Evolutionary conservation across 2,797 vertebrate species (phyloP), one percentile per base, ranked within the genome.

Genomic region (Eospalax fontanierii): DNA sequence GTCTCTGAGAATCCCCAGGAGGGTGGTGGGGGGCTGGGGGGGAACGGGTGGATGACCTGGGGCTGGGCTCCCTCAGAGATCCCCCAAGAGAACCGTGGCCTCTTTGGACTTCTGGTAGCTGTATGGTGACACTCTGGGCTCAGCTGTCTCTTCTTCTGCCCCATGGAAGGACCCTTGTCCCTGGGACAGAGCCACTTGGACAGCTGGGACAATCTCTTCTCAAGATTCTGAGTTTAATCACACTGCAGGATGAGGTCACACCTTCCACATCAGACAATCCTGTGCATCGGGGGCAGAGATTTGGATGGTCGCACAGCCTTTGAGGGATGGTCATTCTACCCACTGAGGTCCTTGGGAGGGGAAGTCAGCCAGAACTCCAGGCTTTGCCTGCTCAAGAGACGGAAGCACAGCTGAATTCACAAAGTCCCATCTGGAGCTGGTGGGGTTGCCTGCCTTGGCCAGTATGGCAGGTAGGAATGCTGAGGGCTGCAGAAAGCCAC

Each of bases 51-150:
- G 71, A 26, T 10, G 35, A 22, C 11, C 12, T 30, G 2, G 40
- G 33, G 24, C 7, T 35, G 4, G 3, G 16, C 4, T 63, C 26
- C 12, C 6, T 28, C 19, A 0, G 2, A 43, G 66, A 6, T 6
- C 2, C 33, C 30, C 59, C 63, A 26, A 50, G 50, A 61, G 61
- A 76, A 0, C 26, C 4, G 1, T 5, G 18, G 19, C 22, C 6
- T 35, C 40, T 30, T 38, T 19, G 10, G 6, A 14, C 1, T 18
- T 19, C 33, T 10, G 18, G 63, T 33, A 50, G 12, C 70, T 43
- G 19, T 68, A n/a, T 7, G 2, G 0, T 30, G 0, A 4, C 2
- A 0, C 21, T 3, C 4, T 26, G 9, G 2, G 6, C 68, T 71
- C 40, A 75, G 61, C 21, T 33, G 1, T 16, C 30, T 38, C 50